Base-by-base conservation (phyloP, 2,797 vertebrate species). In the Artibeus lituratus region DNA sequence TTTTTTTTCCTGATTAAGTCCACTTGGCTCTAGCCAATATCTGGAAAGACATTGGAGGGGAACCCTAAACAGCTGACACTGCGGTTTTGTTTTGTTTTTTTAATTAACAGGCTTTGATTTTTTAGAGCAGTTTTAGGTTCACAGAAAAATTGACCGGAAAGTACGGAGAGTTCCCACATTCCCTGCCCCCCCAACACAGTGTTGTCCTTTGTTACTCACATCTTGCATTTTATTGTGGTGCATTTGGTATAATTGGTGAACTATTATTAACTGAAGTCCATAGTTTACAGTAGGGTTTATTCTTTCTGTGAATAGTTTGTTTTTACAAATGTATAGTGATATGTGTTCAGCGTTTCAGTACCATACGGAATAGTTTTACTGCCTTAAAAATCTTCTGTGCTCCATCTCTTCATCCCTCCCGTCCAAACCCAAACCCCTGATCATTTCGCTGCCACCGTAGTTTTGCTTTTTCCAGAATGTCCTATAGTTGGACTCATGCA, bases 61-160 rank as follows among this genome's bases (percentile, higher is more conserved):
- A 49, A 26, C 72, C 49, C 29, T 24, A 85, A 82, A 82, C 3
- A 85, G 39, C 78, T 89, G 57, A 89, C 35, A 94, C 32, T 59
- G 59, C 47, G 53, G 47, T 44, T 59, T 76, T 80, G 11, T 81
- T 69, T 69, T 90, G 3, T 65, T 83, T 57, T 57, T 77, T 86
- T 80, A 88, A 93, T 94, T 26, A 89, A 82, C 29, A 77, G 22
- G 32, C 29, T 86, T 90, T 53, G 10, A 74, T 35, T 51, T 62
- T 73, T 57, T 32, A 53, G 57, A 76, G 74, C 24, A 24, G n/a
- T 72, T 94, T 89, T 39, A 73, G 22, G 47, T 89, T 96, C 89
- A 84, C 44, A 87, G 42, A 89, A 85, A 91, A 96, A 55, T 39
- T 55, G 11, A 55, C n/a, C 80, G 87, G 72, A 80, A 97, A 95